A percentile compares a stretch with the other conserved stretches of the same genome.
Conservation (phyloP, 2,113 vertebrate species). For the Odontophorus gujanensis region DNA sequence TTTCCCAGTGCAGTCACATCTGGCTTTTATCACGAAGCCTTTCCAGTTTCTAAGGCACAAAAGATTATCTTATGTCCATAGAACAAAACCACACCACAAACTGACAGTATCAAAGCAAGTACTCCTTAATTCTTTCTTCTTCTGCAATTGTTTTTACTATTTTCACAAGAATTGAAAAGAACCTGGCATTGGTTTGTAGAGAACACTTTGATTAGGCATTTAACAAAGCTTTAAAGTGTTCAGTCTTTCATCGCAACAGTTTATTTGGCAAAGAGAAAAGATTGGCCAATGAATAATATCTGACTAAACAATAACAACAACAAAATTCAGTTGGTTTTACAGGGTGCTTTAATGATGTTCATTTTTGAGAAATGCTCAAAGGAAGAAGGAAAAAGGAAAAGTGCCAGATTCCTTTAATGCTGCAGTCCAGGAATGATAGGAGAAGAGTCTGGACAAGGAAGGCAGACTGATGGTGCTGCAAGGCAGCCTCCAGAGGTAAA, state of each 20-base stretch:
- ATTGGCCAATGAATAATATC: background rate
- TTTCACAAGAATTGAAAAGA: constrained; percentile 16
- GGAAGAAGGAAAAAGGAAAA: background rate
- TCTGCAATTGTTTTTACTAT: constrained; percentile 4
- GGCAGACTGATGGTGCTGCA: background rate
- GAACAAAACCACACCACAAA: constrained; percentile 22
- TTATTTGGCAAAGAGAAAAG: constrained; percentile 18
- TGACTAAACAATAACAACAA: background rate
- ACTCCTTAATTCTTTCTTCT: constrained; percentile 9
- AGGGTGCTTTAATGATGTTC: background rate
- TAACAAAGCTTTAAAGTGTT: constrained; percentile 18
- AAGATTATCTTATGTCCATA: constrained; percentile 5
- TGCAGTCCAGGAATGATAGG: background rate
- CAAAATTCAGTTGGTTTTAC: background rate
- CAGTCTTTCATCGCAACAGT: background rate
- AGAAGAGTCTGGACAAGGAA: background rate
- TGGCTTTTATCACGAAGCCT: constrained; percentile 43
- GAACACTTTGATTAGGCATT: background rate
- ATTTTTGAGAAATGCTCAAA: background rate
- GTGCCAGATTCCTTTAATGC: background rate
- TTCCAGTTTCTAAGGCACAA: constrained; percentile 41
- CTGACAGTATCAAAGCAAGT: background rate
- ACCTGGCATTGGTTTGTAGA: background rate
- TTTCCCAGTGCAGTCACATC: constrained; percentile 18
- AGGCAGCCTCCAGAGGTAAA: background rate